Evolutionary conservation across 53 echinoderm and acorn worm genomes (phyloP).

Genomic region (Mesocentrotus franciscanus): DNA sequence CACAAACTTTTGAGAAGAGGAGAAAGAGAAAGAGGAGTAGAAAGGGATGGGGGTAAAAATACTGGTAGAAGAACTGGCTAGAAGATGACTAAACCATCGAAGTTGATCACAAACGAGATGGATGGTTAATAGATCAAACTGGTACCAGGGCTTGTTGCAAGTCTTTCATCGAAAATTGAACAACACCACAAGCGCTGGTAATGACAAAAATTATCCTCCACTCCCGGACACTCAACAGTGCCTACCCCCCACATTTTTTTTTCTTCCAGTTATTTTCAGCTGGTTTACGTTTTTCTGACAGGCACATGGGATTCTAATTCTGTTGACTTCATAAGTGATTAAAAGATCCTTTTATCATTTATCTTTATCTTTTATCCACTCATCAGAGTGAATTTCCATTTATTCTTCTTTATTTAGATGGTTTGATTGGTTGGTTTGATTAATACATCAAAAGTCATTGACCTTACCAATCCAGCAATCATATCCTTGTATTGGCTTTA

Average conservation of each 20-base stretch:
- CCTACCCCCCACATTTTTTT: not conserved
- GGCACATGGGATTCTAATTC: conserved; percentile 20
- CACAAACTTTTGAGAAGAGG: not conserved
- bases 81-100: not conserved
- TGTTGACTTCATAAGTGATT: not conserved
- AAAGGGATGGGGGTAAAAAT: not conserved
- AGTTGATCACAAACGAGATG: conserved; percentile 11
- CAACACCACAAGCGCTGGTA: conserved; percentile 48
- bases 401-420: not conserved
- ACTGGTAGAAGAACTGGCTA: not conserved
- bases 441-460: not conserved
- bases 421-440: not conserved
- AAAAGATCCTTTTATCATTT: not conserved
- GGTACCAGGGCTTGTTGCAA: conserved; percentile 33
- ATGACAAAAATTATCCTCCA: conserved; percentile 7
- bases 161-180: conserved; percentile 52
- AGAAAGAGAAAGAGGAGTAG: not conserved
- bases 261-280: not conserved
- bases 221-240: not conserved
- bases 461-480: not conserved
- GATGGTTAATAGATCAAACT: conserved; percentile 41
- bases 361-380: too few relatives aligned
- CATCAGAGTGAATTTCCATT: not conserved
- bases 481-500: not conserved
- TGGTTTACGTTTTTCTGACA: not conserved